Conservation (phyloP, 1,140 invertebrate species). For the Nephila pilipes region DNA sequence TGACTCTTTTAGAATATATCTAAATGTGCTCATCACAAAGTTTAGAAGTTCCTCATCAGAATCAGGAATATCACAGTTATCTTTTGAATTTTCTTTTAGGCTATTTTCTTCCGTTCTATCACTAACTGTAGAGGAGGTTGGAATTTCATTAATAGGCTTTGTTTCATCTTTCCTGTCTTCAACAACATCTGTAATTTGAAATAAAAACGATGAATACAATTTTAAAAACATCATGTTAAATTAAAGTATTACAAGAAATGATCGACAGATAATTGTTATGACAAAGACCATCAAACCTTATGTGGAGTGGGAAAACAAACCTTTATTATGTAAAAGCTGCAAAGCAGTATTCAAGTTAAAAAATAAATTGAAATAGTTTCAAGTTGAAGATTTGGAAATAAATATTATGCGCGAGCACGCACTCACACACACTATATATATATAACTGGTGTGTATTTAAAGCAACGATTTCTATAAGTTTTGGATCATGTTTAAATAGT, state of each 20-base stretch:
- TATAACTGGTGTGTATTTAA: too few species aligned
- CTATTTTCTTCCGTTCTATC: background rate
- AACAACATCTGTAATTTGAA: background rate
- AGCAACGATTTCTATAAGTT: too few species aligned
- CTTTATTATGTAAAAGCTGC: too few species aligned
- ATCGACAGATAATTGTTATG: background rate
- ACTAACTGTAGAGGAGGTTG: background rate
- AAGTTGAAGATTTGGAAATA: too few species aligned
- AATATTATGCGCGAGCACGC: too few species aligned
- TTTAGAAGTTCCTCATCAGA: background rate
- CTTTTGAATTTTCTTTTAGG: background rate
- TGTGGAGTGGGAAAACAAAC: too few species aligned
- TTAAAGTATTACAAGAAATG: background rate
- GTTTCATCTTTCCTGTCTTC: background rate
- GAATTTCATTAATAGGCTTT: background rate
- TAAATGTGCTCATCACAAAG: background rate
- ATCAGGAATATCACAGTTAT: slow-evolving; percentile 12
- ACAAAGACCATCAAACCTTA: background rate
- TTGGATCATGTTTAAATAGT: too few species aligned
- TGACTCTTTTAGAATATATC: background rate
- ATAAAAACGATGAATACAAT: background rate
- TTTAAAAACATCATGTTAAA: background rate
- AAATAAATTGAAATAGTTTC: too few species aligned
- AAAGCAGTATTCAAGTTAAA: background rate
- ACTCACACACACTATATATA: too few species aligned